Evolutionary conservation across 2,797 vertebrate genomes (phyloP), one percentile per base, ranked within the genome.

Genomic region (Myotis myotis): DNA sequence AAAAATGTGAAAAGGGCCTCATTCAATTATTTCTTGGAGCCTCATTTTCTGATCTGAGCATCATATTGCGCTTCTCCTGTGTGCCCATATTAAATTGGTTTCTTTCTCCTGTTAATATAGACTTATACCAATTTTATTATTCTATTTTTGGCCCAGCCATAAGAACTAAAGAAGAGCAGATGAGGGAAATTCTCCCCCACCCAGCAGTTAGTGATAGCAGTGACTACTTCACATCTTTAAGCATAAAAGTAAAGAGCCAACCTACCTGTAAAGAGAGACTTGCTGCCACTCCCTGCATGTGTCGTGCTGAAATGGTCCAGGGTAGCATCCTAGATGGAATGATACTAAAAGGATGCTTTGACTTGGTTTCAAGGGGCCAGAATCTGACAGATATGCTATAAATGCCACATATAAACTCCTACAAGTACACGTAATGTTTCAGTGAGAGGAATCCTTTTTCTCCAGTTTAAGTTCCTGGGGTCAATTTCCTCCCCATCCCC

Each of bases 301-400:
- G 22, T 6, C 75, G 19, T 80, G 23, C 23, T 64, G 66, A 95
- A 87, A 83, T 66, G 12, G n/a, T 71, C 20, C 72, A 33, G 2
- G 0, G 71, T 8, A 36, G 8, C 49, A 79, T 84, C n/a, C 55
- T 71, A 64, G 70, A 62, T 36, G 47, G 22, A 30, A 94, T 28
- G 79, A 71, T 94, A 60, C 20, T n/a, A 19, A 85, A 66, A 79
- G n/a, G 20, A 84, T 53, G 12, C 33, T 95, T 70, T 94, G 33
- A 82, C 72, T 91, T 93, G 41, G 4, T 55, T 79, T 89, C 64
- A 91, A 94, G 91, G 84, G 64, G 3, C 55, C 55, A 72, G 41
- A 47, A 13, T 87, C 25, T 92, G 72, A 81, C 28, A 33, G 11
- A 47, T 64, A 1, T 16, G 17, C 55, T 80, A 44, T 93, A 71